Conservation (phyloP, 2,113 vertebrate genomes). For the Synodontis membranacea region DNA sequence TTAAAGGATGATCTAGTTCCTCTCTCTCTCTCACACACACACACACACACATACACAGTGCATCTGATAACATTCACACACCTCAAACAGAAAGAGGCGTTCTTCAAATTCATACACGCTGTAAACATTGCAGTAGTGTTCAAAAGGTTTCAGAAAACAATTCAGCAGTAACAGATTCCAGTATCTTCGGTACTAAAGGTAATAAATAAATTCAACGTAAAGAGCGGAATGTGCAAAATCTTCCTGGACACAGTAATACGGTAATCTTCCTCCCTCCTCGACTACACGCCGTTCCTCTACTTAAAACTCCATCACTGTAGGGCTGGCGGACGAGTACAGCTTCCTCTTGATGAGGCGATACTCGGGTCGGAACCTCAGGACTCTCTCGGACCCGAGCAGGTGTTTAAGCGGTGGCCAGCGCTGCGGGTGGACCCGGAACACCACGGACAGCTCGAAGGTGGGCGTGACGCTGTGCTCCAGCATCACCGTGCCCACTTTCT, state of each 20-base stretch:
- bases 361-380: constrained; percentile 70
- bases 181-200: neutral
- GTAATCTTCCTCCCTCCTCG: neutral
- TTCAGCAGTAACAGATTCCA: neutral
- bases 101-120: neutral
- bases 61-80: neutral
- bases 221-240: constrained; percentile 31
- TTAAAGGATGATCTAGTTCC: neutral
- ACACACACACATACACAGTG: neutral
- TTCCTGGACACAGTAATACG: neutral
- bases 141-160: neutral
- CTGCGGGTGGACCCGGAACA: constrained; percentile 62
- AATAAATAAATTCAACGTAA: neutral
- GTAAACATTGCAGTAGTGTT: constrained; percentile 1
- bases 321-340: constrained; percentile 77
- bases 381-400: constrained; percentile 65
- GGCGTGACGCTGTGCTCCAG: constrained; percentile 64
- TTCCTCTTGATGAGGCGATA: constrained; percentile 77
- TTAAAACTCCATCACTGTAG: constrained; percentile 64
- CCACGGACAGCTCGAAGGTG: constrained; percentile 74
- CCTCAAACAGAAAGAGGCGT: neutral
- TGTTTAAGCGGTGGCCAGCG: constrained; percentile 66
- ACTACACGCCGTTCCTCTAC: neutral
- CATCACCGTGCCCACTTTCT: constrained; percentile 61
- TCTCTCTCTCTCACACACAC: neutral